Percentiles rank a stretch among this genome's conserved stretches.
Conservation (phyloP, 1,140 invertebrate genomes). For the Delia radicum region DNA sequence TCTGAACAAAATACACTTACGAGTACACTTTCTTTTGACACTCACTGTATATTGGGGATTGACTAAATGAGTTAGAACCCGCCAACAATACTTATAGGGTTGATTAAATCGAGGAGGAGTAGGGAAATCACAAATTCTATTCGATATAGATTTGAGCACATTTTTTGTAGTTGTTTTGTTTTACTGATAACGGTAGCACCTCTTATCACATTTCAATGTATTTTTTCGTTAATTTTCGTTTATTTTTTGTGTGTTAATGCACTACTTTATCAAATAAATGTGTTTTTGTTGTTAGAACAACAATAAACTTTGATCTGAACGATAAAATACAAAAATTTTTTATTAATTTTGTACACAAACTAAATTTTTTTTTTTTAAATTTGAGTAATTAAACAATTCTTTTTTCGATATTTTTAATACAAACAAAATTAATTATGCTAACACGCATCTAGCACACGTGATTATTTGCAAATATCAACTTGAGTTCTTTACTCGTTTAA, state of each 20-base stretch:
- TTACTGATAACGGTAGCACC: background rate
- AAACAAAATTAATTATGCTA: background rate
- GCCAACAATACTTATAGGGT: background rate
- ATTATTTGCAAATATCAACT: background rate
- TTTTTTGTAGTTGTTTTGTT: background rate
- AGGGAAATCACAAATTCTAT: background rate
- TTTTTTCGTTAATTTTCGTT: background rate
- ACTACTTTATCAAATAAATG: too few species aligned
- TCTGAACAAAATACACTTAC: too few species aligned
- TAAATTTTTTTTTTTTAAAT: too few species aligned
- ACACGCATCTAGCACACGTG: background rate
- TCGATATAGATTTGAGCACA: background rate
- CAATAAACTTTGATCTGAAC: background rate
- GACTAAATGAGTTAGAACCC: background rate
- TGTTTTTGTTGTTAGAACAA: background rate
- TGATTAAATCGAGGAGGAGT: background rate
- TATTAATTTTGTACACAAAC: too few species aligned
- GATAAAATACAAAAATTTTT: background rate
- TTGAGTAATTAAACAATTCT: too few species aligned
- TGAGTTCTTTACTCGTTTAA: background rate
- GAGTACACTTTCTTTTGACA: too few species aligned
- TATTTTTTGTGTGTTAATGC: too few species aligned
- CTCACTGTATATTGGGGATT: background rate
- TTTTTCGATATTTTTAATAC: background rate
- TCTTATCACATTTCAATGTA: background rate